These are phyloP conservation scores for Alloplasta piceator DNA, from an alignment of 2,888 invertebrate species.

Conservation along the genomic window DNA sequence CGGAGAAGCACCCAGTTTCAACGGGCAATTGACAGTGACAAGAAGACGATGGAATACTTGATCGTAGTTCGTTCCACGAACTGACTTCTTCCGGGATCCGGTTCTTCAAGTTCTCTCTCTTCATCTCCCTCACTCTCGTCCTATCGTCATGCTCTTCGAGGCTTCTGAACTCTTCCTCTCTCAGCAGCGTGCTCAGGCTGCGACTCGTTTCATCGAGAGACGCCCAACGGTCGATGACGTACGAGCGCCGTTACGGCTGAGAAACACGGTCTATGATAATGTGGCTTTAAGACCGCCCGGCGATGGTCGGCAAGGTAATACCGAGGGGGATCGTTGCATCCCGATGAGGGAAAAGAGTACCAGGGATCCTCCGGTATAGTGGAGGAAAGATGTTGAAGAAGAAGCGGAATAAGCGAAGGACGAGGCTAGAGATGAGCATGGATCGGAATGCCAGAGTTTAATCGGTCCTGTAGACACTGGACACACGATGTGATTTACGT, in stretches of 20 bases:
- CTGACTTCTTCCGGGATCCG: constrained; percentile 62
- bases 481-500: constrained; percentile 57
- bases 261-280: constrained; percentile 54
- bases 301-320: constrained; percentile 26
- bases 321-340: constrained; percentile 16
- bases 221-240: constrained; percentile 67
- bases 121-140: constrained; percentile 35
- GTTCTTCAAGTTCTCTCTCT: constrained; percentile 56
- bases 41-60: constrained; percentile 41
- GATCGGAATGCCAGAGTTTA: constrained; percentile 58
- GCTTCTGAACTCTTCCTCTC: constrained; percentile 55
- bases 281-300: constrained; percentile 47
- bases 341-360: constrained; percentile 37
- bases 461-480: constrained; percentile 55
- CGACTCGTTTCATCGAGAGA: constrained; percentile 62
- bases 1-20: not conserved
- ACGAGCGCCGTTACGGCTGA: constrained; percentile 61
- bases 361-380: not conserved
- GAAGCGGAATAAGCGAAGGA: constrained; percentile 1
- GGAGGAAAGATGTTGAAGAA: not conserved
- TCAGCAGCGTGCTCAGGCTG: constrained; percentile 47
- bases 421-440: constrained; percentile 39
- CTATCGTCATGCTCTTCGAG: constrained; percentile 51
- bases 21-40: constrained; percentile 22
- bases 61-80: constrained; percentile 48